Percentiles rank a stretch among this genome's conserved stretches.
Evolutionary conservation across 2,113 vertebrate species (phyloP).

Genomic region (Serilophus lunatus): DNA sequence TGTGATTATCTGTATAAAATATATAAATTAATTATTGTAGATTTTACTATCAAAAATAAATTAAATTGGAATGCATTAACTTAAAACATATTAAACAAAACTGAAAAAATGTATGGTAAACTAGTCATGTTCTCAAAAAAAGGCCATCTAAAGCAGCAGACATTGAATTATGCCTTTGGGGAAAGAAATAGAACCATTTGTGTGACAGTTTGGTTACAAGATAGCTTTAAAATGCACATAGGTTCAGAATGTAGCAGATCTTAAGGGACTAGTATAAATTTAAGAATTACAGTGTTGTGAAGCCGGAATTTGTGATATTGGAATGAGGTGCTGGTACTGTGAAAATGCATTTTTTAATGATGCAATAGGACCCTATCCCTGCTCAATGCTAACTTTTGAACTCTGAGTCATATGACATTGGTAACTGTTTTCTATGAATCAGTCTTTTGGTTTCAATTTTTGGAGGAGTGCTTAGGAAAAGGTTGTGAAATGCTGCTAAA

Average conservation of each 20-base stretch:
- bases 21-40: neutral
- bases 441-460: neutral
- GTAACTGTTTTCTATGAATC: neutral
- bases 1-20: neutral
- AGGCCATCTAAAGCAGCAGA: neutral
- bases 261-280: neutral
- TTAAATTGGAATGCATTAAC: neutral
- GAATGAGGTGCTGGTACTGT: neutral
- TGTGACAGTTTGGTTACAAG: neutral
- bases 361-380: neutral
- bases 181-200: neutral
- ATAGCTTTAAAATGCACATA: neutral
- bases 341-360: neutral
- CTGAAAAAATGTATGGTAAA: neutral
- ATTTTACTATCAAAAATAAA: neutral
- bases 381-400: neutral
- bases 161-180: neutral
- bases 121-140: neutral
- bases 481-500: neutral
- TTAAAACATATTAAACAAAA: neutral
- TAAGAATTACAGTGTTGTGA: neutral
- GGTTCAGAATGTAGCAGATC: neutral
- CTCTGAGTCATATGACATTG: neutral
- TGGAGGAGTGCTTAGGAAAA: rapidly evolving
- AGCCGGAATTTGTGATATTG: neutral